Conservation (phyloP, 2,888 invertebrate species). For the Metopia argyrocephala region DNA sequence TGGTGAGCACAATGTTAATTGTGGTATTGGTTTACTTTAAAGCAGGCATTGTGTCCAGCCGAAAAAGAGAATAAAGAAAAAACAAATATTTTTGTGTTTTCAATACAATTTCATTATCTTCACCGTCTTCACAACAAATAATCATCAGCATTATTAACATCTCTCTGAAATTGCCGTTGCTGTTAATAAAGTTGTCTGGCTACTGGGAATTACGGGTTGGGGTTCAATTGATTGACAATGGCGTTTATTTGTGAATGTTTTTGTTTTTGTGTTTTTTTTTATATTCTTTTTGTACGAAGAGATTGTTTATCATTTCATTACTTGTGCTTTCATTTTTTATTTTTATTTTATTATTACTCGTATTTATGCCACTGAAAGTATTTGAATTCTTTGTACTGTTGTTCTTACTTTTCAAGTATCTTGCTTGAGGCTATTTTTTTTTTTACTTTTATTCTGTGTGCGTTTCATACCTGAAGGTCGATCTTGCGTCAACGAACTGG, state of each 20-base stretch:
- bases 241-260: slow-evolving; percentile 30
- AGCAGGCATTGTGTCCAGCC: background rate
- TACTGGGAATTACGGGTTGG: background rate
- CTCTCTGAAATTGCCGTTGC: background rate
- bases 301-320: too few species aligned
- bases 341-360: background rate
- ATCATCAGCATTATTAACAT: background rate
- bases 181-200: background rate
- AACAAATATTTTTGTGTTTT: too few species aligned
- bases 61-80: background rate
- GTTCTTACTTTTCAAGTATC: too few species aligned
- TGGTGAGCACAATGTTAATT: background rate
- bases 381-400: background rate
- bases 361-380: background rate
- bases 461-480: background rate
- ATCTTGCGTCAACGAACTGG: background rate
- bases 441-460: background rate
- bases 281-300: background rate
- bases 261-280: background rate
- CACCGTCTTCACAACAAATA: background rate
- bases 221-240: slow-evolving; percentile 32
- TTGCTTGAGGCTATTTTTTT: background rate
- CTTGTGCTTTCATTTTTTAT: background rate
- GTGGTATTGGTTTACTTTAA: background rate
- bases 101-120: background rate